These are phyloP conservation scores for Chrysemys picta DNA, from an alignment of 2,113 vertebrate species.

Conservation along the genomic window DNA sequence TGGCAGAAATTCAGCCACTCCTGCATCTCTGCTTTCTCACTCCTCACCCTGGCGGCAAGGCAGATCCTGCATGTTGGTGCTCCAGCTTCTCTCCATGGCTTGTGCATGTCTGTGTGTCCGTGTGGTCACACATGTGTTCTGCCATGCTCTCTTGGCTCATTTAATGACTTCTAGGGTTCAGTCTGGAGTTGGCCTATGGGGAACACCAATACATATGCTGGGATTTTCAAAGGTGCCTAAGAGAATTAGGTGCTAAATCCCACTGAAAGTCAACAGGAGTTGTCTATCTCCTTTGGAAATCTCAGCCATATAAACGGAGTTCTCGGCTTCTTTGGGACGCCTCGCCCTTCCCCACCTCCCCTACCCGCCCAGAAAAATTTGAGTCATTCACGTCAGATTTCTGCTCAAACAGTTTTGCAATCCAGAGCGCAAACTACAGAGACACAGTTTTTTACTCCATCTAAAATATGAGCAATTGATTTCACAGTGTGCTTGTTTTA, in stretches of 20 bases:
- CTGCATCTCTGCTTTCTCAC: neutral
- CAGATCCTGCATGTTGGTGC: neutral
- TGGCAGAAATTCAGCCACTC: neutral
- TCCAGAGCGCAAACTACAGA: neutral
- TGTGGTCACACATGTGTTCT: neutral
- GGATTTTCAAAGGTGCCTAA: neutral
- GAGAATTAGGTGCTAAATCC: neutral
- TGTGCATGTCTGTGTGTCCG: neutral
- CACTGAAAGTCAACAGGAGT: neutral
- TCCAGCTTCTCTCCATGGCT: neutral
- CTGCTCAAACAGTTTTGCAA: neutral
- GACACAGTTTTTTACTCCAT: neutral
- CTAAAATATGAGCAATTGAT: rapidly evolving
- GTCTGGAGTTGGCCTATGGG: neutral
- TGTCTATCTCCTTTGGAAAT: neutral
- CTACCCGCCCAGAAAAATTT: neutral
- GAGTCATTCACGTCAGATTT: neutral
- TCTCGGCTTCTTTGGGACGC: rapidly evolving
- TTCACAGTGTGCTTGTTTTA: rapidly evolving
- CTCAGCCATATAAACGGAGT: neutral
- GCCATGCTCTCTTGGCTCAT: neutral
- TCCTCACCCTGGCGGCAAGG: neutral
- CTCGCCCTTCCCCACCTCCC: neutral
- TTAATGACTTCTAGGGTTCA: neutral
- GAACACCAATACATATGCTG: neutral